Percentiles rank a stretch among this genome's conserved stretches.
phyloP scores from a whole-genome alignment of 2,113 vertebrate species.

The Melanerpes aurifrons region DNA sequence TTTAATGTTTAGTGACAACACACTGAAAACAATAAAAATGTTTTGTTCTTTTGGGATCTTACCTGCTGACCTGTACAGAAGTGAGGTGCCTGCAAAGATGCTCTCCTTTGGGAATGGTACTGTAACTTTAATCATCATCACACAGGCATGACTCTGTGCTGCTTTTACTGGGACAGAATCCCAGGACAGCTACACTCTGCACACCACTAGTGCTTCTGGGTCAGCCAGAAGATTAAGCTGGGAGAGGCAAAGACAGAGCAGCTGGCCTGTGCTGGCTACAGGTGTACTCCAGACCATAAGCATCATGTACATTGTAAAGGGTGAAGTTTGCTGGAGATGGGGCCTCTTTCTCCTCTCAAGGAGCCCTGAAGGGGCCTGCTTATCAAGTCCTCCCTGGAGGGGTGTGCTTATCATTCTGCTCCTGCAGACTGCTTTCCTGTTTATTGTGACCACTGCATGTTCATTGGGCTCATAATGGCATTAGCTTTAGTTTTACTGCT shows the following conservation, averaged over 20 bases:
- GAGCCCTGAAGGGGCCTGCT: neutral
- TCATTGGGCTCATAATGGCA: neutral
- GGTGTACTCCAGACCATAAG: neutral
- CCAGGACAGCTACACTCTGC: neutral
- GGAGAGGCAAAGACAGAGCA: neutral
- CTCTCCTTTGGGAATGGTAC: neutral
- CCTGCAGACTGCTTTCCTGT: neutral
- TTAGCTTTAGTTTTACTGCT: neutral
- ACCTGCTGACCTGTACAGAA: neutral
- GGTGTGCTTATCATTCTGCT: neutral
- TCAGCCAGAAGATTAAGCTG: neutral
- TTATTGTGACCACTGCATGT: neutral
- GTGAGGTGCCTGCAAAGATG: neutral
- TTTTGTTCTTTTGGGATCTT: neutral
- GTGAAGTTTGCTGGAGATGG: neutral
- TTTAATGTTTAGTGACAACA: neutral
- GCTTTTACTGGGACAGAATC: neutral
- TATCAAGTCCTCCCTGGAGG: neutral
- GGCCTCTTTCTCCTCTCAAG: neutral
- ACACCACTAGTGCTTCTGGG: neutral
- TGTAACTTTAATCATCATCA: neutral
- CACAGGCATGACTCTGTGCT: neutral
- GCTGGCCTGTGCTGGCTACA: neutral
- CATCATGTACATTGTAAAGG: neutral
- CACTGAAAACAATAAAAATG: neutral